phyloP scores from a whole-genome alignment of 2,888 invertebrate genomes.

The Caenorhabditis uteleia region DNA sequence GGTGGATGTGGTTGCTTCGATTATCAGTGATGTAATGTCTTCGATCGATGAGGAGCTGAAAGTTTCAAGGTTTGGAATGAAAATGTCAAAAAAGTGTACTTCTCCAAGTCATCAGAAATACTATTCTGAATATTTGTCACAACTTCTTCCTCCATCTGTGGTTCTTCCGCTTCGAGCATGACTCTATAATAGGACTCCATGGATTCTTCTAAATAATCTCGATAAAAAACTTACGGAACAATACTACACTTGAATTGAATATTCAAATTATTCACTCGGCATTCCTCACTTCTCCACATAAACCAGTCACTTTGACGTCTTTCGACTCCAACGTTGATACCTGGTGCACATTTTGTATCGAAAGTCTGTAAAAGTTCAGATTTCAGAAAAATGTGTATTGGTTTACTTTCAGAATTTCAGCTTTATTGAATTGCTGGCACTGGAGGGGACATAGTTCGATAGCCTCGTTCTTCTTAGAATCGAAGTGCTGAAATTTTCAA shows the following conservation, averaged over 20 bases:
- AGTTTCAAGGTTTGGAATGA: too few species aligned
- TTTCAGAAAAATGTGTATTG: not conserved
- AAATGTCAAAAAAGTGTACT: too few species aligned
- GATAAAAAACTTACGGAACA: constrained; percentile 2
- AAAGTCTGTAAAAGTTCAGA: not conserved
- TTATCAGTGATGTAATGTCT: too few species aligned
- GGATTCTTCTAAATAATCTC: not conserved
- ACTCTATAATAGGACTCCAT: not conserved
- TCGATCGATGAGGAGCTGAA: too few species aligned
- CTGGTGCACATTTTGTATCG: constrained; percentile 17
- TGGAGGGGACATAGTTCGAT: constrained; percentile 32
- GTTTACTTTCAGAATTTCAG: constrained; percentile 12
- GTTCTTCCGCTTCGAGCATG: too few species aligned
- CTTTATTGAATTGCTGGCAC: constrained; percentile 23
- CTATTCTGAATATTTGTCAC: too few species aligned
- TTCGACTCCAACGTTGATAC: constrained; percentile 32
- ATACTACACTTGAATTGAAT: constrained; percentile 26
- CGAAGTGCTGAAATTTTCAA: constrained; percentile 20
- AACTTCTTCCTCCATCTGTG: not conserved
- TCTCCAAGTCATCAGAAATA: too few species aligned
- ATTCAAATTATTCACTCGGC: constrained; percentile 19
- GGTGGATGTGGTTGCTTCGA: too few species aligned
- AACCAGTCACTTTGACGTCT: constrained; percentile 37
- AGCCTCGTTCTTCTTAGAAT: constrained; percentile 11
- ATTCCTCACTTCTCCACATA: constrained; percentile 29